Evolutionary conservation across 2,113 vertebrate genomes (phyloP).

Genomic region (Gulo gulo): DNA sequence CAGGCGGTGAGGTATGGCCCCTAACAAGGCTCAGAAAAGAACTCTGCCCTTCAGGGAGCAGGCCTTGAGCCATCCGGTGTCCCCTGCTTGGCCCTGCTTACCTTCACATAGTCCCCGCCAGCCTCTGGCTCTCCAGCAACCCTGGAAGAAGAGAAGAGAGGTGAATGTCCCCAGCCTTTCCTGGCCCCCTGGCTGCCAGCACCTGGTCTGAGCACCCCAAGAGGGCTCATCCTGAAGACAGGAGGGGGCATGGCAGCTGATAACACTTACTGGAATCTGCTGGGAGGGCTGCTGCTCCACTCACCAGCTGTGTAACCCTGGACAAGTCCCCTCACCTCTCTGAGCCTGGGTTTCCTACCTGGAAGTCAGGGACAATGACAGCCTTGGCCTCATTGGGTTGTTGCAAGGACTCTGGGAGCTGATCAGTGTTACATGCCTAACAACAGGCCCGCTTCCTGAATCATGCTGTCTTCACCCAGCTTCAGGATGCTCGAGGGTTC

Average conservation of each 20-base stretch:
- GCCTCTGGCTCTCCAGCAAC: slow-evolving; percentile 77
- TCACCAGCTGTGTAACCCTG: not conserved
- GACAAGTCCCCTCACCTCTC: not conserved
- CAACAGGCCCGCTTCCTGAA: not conserved
- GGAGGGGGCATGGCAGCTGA: not conserved
- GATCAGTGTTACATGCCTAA: not conserved
- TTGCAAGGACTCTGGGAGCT: not conserved
- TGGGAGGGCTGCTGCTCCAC: not conserved
- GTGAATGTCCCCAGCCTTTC: not conserved
- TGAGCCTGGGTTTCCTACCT: not conserved
- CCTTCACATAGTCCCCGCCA: slow-evolving; percentile 86
- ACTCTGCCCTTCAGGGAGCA: not conserved
- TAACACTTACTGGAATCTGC: not conserved
- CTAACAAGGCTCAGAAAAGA: not conserved
- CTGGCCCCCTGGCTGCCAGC: not conserved
- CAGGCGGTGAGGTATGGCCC: not conserved
- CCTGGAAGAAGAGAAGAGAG: slow-evolving; percentile 70
- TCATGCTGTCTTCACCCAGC: not conserved
- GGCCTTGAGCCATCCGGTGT: not conserved
- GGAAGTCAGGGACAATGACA: not conserved
- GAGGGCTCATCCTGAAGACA: not conserved
- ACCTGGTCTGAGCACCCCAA: not conserved
- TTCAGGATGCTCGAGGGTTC: not conserved
- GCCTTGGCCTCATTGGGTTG: not conserved
- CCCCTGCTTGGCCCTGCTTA: slow-evolving; percentile 65